phyloP scores from a whole-genome alignment of 2,113 vertebrate genomes.

The Hyperoodon ampullatus region DNA sequence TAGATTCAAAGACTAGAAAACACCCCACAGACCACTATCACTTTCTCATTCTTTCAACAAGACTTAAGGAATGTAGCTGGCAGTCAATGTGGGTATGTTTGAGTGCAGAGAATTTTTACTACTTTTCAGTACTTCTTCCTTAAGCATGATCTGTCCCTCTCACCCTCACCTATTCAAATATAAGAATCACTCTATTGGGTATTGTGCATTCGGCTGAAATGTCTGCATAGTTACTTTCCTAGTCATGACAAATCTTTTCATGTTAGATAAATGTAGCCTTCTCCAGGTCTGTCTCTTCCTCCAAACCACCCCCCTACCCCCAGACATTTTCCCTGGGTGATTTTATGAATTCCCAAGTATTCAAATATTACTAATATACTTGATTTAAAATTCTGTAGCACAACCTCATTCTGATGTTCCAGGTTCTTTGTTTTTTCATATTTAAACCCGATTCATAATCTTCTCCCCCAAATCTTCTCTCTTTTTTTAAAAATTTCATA shows the following conservation, averaged over 20 bases:
- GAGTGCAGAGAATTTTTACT: not conserved
- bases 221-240: not conserved
- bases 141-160: not conserved
- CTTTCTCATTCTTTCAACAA: constrained; percentile 18
- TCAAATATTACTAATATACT: not conserved
- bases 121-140: not conserved
- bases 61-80: not conserved
- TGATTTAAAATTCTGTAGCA: not conserved
- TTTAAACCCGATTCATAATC: not conserved
- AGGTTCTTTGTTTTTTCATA: not conserved
- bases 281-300: not conserved
- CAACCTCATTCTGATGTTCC: not conserved
- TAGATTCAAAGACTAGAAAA: not conserved
- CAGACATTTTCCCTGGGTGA: not conserved
- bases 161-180: not conserved
- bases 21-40: not conserved
- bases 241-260: not conserved
- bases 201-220: not conserved
- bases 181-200: not conserved
- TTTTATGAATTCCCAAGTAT: constrained; percentile 35
- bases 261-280: not conserved
- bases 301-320: not conserved
- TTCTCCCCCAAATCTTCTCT: not conserved
- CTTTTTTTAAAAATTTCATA: too few species aligned
- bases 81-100: not conserved